Base-by-base conservation (phyloP, 2,113 vertebrate species). In the Mionectes macconnelli region DNA sequence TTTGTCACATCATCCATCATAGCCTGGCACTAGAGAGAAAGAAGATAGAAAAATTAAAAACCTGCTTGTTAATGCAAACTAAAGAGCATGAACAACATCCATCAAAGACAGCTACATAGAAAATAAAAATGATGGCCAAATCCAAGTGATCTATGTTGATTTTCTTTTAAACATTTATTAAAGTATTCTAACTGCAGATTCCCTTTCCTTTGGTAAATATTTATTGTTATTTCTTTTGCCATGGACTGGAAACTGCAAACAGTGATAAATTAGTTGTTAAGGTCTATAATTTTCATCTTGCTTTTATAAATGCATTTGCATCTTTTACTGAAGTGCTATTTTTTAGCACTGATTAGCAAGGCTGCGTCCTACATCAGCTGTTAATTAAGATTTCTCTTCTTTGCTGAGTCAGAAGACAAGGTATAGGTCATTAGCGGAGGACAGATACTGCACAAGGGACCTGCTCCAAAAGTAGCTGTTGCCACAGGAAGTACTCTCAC, bases 11-110 rank as follows among this genome's bases (percentile, higher is more conserved):
- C 89, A 93, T 97, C 85, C 55, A 94, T 96, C 86, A 93, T 47
- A 84, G 52, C 17, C 39, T 94, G 87, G 42, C 87, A 74, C 9
- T 33, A 57, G 87, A 93, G 52, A 96, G 47, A 33, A 73, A 12
- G 33, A 94, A 96, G 83, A 62, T 25, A 86, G 39, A 90, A 89
- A 96, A 97, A 94, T 95, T 96, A 94, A 97, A 97, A 96, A 79
- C 22, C 52, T 91, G 25, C 67, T 96, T 95, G 53, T 92, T 96
- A 96, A 86, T 83, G 68, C 92, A 96, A 96, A 97, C 92, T 94
- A 88, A 94, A 66, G 83, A 86, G 55, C 79, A 78, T 91, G 94
- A 95, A 92, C 52, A 97, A 75, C 86, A 97, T 97, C 90, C 80
- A 95, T 97, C 91, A 94, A 97, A 96, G 84, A 68, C 24, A 89